Evolutionary conservation across 2,113 vertebrate species (phyloP).

Genomic region (Neodontobutis hainanensis): DNA sequence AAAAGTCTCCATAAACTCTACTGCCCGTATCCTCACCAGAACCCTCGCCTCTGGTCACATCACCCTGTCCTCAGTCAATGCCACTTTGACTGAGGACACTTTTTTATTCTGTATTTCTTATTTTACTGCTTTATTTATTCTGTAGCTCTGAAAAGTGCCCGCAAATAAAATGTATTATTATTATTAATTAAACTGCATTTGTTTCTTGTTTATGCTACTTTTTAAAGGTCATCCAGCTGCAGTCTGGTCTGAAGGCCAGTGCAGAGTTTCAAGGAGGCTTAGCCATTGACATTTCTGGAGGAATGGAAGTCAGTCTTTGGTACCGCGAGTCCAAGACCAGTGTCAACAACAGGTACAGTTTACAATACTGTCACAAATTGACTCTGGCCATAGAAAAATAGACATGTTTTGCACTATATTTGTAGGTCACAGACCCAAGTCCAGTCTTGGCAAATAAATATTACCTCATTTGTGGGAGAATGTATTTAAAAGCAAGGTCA

Average conservation of each 20-base stretch:
- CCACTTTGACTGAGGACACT: too few species aligned
- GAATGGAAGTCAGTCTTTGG: conserved; percentile 99
- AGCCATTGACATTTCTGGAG: conserved; percentile 94
- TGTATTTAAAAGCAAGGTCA: conserved; percentile 20
- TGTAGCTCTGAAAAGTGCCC: too few species aligned
- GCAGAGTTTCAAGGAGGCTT: conserved; percentile 88
- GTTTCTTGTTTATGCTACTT: not conserved
- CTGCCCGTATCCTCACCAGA: too few species aligned
- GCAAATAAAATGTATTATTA: too few species aligned
- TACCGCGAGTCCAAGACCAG: conserved; percentile 97
- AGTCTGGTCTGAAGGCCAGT: conserved; percentile 87
- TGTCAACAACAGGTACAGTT: conserved; percentile 89
- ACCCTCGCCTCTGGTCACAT: too few species aligned
- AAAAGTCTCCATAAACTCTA: too few species aligned
- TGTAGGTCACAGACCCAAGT: conserved; percentile 11
- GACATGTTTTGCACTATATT: not conserved
- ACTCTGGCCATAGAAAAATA: not conserved
- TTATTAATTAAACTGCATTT: too few species aligned
- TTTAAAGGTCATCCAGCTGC: conserved; percentile 86
- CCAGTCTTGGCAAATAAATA: not conserved
- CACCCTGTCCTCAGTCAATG: too few species aligned
- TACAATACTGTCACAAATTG: not conserved
- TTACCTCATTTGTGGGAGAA: conserved; percentile 26
- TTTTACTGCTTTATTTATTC: too few species aligned
- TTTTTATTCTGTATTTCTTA: too few species aligned